phyloP scores from a whole-genome alignment of 37 sponge, comb jelly and placozoan species.

The Crambe crambe region DNA sequence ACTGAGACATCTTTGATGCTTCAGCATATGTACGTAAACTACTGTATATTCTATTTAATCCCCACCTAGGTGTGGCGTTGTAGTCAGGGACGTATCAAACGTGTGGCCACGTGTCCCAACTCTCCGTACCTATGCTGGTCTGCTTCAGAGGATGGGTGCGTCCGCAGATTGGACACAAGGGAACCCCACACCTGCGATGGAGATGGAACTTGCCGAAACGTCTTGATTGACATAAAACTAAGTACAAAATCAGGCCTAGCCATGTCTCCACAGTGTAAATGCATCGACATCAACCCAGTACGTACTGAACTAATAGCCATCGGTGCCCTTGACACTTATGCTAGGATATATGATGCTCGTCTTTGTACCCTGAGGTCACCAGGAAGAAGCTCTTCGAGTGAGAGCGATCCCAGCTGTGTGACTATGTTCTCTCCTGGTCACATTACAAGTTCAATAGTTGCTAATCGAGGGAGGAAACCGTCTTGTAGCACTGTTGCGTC shows the following conservation, averaged over 20 bases:
- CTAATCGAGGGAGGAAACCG: not conserved
- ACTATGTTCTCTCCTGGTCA: conserved; percentile 66
- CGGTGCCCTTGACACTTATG: conserved; percentile 79
- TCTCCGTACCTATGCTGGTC: conserved; percentile 79
- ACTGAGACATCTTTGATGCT: too few relatives aligned
- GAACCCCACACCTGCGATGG: conserved; percentile 71
- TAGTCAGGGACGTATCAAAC: conserved; percentile 76
- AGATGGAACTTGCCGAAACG: conserved; percentile 61
- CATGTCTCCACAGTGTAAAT: conserved; percentile 73
- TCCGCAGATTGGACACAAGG: conserved; percentile 85
- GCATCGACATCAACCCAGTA: conserved; percentile 82
- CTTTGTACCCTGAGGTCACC: conserved; percentile 30
- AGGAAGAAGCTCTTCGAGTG: not conserved
- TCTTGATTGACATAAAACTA: conserved; percentile 60
- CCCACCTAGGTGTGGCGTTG: conserved; percentile 56
- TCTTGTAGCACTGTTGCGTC: conserved; percentile 23
- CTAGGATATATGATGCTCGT: conserved; percentile 87
- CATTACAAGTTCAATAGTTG: not conserved
- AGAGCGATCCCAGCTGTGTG: conserved; percentile 44
- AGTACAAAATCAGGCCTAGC: conserved; percentile 7
- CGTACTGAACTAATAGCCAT: conserved; percentile 82
- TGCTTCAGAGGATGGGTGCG: conserved; percentile 86
- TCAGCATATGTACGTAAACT: too few relatives aligned
- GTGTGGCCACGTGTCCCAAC: conserved; percentile 55
- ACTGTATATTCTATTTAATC: not conserved